Percentiles rank a stretch among this genome's conserved stretches.
These are phyloP conservation scores for Drosophila mauritiana DNA, from an alignment of 1,140 invertebrate species.

Conservation along the genomic window DNA sequence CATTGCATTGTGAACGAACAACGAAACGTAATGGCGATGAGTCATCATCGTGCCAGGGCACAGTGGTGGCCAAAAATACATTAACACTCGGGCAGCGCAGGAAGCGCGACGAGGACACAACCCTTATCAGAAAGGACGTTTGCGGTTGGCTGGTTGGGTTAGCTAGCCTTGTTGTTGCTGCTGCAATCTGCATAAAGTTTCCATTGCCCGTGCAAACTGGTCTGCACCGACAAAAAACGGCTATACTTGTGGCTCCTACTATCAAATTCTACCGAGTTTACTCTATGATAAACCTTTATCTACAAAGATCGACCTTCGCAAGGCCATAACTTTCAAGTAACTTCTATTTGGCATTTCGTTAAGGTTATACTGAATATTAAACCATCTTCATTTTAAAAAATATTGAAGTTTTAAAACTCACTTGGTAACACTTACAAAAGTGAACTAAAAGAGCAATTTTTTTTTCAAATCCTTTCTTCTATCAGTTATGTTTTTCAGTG, in stretches of 20 bases:
- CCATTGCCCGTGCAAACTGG: constrained; percentile 41
- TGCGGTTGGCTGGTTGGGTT: constrained; percentile 42
- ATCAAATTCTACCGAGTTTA: neutral
- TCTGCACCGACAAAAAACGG: neutral
- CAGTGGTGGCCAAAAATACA: constrained; percentile 65
- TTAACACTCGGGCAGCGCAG: constrained; percentile 22
- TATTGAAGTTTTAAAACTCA: no score
- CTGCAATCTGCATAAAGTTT: constrained; percentile 65
- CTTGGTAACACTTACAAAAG: no score
- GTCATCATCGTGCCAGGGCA: constrained; percentile 48
- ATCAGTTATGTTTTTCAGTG: constrained; percentile 8
- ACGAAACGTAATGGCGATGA: constrained; percentile 60
- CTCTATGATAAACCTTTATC: constrained; percentile 2
- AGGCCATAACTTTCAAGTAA: neutral
- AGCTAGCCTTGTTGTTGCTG: constrained; percentile 21
- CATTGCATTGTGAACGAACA: constrained; percentile 68
- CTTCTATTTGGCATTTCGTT: no score
- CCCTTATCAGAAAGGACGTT: constrained; percentile 80
- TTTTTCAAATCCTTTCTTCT: no score
- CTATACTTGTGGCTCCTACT: neutral
- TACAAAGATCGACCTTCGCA: neutral
- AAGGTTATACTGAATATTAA: no score
- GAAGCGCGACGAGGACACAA: constrained; percentile 43
- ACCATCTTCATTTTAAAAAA: no score
- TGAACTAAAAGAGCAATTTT: no score